Base-by-base conservation (phyloP, 2,888 invertebrate species). In the Gortyna flavago region DNA sequence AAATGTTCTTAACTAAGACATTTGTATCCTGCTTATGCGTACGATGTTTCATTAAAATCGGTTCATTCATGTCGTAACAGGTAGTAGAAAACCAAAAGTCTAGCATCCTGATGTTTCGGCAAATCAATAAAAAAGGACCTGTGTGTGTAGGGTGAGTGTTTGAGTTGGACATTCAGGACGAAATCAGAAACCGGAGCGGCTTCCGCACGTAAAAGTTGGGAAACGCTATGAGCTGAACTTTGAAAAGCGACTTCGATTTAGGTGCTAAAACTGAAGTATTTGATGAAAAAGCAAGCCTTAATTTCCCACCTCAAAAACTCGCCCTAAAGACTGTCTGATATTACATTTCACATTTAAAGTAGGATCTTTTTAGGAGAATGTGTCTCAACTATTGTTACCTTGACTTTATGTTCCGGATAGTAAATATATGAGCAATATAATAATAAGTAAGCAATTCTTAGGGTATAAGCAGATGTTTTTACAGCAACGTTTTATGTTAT, bases 401-500 rank as follows among this genome's bases (percentile, higher is more conserved):
- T 48, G n/a, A 80, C 32, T 57, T 68, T 48, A 21, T 72, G 44
- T 57, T 61, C 13, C 25, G 2, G 9, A 67, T 57, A 48, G 54
- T 72, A 61, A 32, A 54, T 67, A 48, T 51, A 61, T 66, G 16
- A 44, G 0, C 44, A 44, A 44, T 44, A 5, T 44, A 44, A 13
- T 44, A 44, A 44, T 54, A 54, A 54, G 25, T 38, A 41, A 59
- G 41, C 41, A 41, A 66, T 35, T 73, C 18, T 41, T 64, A 74
- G 38, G 38, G 18, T 57, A 16, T 73, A 62, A 74, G 41, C 41
- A 79, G 48, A 65, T 25, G 21, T 65, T 64, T 61, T 9, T 57
- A 48, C 38, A 65, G 21, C 48, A 80, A 80, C 21, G 59, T 64
- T 32, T 57, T 65, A 57, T 48, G 44, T 44, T 79, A 61, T 72